These are phyloP conservation scores for Andrena hattorfiana DNA, from an alignment of 2,888 invertebrate species.

Conservation along the genomic window DNA sequence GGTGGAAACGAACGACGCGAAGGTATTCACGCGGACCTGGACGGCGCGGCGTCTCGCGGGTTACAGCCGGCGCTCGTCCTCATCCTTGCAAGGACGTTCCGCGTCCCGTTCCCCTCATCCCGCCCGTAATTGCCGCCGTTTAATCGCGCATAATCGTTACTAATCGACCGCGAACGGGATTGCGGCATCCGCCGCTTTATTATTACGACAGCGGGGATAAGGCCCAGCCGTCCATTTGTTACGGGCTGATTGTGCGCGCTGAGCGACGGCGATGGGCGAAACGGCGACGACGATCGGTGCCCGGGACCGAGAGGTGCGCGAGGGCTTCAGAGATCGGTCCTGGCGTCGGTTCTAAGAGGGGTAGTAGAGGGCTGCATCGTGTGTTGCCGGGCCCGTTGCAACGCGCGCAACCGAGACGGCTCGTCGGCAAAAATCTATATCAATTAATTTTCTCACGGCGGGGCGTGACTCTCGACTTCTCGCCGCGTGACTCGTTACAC, in stretches of 20 bases:
- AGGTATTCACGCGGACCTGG: background rate
- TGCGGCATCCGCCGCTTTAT: slow-evolving; percentile 78
- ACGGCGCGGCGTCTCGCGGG: background rate
- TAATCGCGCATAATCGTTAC: slow-evolving; percentile 82
- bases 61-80: slow-evolving; percentile 35
- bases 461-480: slow-evolving; percentile 68
- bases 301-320: too few species aligned
- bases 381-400: background rate
- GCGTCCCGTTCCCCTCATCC: slow-evolving; percentile 3
- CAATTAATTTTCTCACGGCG: slow-evolving; percentile 74
- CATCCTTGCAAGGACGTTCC: slow-evolving; percentile 82
- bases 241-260: slow-evolving; percentile 68
- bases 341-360: too few species aligned
- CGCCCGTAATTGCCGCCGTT: slow-evolving; percentile 78
- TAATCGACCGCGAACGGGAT: slow-evolving; percentile 81
- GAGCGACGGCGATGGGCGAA: background rate
- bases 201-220: slow-evolving; percentile 77
- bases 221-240: slow-evolving; percentile 73
- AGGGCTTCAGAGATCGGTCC: too few species aligned
- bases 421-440: slow-evolving; percentile 66
- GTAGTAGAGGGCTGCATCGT: too few species aligned
- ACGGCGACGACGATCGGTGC: background rate
- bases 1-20: slow-evolving; percentile 33
- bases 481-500: slow-evolving; percentile 67
- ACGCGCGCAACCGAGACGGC: slow-evolving; percentile 20